Evolutionary conservation across 92 coral and sea anemone genomes (phyloP).

Genomic region (Virgularia gustaviana): DNA sequence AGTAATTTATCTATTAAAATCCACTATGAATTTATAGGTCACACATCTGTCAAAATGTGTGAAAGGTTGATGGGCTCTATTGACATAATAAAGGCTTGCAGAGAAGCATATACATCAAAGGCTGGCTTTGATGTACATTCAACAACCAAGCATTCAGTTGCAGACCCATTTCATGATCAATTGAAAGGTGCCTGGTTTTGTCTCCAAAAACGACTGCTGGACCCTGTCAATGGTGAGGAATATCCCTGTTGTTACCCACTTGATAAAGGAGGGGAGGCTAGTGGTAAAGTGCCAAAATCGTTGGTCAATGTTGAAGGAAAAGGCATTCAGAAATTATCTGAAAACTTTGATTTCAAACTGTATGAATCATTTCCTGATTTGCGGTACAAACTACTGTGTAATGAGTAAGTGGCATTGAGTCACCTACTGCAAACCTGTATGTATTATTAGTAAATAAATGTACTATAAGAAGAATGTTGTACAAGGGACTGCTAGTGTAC

Average conservation of each 20-base stretch:
- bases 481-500: no score
- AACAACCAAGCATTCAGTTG: constrained; percentile 34
- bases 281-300: constrained; percentile 2
- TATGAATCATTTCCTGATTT: constrained; percentile 28
- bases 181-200: constrained; percentile 59
- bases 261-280: neutral
- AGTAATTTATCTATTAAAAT: neutral
- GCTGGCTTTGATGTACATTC: constrained; percentile 47
- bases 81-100: constrained; percentile 33
- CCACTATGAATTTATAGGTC: constrained; percentile 38
- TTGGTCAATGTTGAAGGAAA: constrained; percentile 6
- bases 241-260: constrained; percentile 10
- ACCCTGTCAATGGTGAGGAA: neutral
- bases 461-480: no score
- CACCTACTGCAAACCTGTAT: no score
- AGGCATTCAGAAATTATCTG: constrained; percentile 3
- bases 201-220: constrained; percentile 33
- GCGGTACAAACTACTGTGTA: no score
- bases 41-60: constrained; percentile 52
- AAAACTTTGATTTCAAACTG: constrained; percentile 4
- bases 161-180: constrained; percentile 44
- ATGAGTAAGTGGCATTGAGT: no score
- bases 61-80: constrained; percentile 40
- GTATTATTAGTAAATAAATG: no score
- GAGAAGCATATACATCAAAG: constrained; percentile 28